Evolutionary conservation across 64 coral and sea anemone genomes (phyloP).

Genomic region (Anthopleura sola): DNA sequence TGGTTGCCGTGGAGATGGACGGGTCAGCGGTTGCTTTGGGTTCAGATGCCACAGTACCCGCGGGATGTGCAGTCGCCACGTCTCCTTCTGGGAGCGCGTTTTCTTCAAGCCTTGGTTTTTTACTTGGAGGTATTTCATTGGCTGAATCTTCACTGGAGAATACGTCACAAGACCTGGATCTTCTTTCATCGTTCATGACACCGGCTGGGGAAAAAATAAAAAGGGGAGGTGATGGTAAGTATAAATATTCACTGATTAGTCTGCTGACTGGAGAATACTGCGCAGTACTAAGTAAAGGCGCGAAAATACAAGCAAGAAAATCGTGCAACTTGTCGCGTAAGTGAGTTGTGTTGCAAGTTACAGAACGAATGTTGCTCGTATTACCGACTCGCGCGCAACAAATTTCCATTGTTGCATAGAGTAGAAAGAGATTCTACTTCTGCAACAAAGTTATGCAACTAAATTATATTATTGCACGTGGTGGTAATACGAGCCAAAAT

Average conservation of each 20-base stretch:
- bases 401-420: no score
- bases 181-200: neutral
- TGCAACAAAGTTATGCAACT: no score
- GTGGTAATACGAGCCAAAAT: no score
- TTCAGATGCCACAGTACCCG: neutral
- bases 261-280: neutral
- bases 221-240: no score
- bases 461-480: no score
- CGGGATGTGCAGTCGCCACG: neutral
- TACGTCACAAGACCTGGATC: slow-evolving; percentile 2
- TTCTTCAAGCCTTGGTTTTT: slow-evolving; percentile 14
- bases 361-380: no score
- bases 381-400: no score
- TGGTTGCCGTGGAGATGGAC: slow-evolving; percentile 48
- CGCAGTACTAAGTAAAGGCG: neutral
- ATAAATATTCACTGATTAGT: no score
- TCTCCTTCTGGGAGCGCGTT: slow-evolving; percentile 1
- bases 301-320: neutral
- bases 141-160: slow-evolving; percentile 13
- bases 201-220: neutral
- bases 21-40: neutral
- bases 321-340: no score
- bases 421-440: no score
- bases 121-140: slow-evolving; percentile 10
- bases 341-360: no score